Evolutionary conservation across 37 sponge, comb jelly and placozoan genomes (phyloP).

Genomic region (Amphimedon queenslandica): DNA sequence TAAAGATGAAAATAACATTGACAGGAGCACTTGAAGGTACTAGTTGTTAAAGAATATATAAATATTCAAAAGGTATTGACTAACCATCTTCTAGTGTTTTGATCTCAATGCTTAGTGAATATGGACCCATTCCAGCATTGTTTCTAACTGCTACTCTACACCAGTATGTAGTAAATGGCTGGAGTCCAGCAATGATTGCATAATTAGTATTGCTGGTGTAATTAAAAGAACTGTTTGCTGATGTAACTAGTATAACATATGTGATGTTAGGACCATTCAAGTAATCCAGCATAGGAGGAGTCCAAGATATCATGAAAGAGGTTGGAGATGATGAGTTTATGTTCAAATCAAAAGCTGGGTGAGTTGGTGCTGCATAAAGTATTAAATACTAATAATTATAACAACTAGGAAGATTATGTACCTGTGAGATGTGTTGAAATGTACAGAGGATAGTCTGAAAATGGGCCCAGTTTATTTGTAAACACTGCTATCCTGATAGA

Average conservation of each 20-base stretch:
- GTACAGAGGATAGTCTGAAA: not conserved
- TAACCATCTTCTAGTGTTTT: constrained; percentile 15
- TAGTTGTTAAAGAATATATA: too few species aligned
- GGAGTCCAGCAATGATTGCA: not conserved
- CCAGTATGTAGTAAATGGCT: not conserved
- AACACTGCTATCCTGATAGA: constrained; percentile 7
- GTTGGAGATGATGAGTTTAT: not conserved
- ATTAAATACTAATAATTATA: not conserved
- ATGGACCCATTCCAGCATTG: constrained; percentile 4
- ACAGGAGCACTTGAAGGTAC: too few species aligned
- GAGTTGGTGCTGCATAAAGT: too few species aligned
- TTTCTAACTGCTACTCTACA: constrained; percentile 4
- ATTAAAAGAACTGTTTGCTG: not conserved
- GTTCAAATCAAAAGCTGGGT: too few species aligned
- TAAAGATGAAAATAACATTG: too few species aligned
- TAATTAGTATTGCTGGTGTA: not conserved
- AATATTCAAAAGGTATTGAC: too few species aligned
- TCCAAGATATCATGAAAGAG: not conserved
- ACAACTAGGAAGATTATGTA: not conserved
- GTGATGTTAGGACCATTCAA: constrained; percentile 18
- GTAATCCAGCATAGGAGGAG: constrained; percentile 9
- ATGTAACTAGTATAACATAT: constrained; percentile 4
- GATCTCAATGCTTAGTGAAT: not conserved
- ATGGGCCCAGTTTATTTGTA: constrained; percentile 8
- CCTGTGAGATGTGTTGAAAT: not conserved